Conservation (phyloP, 2,113 vertebrate species). For the Okapia johnstoni region DNA sequence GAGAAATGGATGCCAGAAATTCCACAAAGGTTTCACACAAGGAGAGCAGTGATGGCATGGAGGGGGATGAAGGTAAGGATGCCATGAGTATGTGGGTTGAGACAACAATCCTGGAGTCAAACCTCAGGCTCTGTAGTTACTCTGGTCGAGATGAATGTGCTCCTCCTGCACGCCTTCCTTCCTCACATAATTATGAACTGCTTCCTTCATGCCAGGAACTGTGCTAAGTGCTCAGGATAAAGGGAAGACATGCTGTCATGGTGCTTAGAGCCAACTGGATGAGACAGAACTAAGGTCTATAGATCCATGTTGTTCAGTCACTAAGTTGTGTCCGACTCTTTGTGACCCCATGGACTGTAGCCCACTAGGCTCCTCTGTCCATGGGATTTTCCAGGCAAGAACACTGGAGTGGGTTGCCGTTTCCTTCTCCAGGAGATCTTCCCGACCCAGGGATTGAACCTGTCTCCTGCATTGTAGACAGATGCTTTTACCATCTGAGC, state of each 20-base stretch:
- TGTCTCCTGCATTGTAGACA: not conserved
- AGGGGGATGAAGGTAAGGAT: not conserved
- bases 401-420: not conserved
- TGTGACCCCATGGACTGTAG: not conserved
- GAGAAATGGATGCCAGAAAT: not conserved
- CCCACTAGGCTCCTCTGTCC: not conserved
- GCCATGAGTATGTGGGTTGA: not conserved
- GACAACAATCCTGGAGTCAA: not conserved
- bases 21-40: not conserved
- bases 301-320: not conserved
- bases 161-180: not conserved
- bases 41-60: not conserved
- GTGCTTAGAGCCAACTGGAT: not conserved
- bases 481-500: not conserved
- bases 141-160: not conserved
- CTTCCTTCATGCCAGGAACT: not conserved
- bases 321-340: not conserved
- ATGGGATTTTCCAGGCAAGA: not conserved
- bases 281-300: not conserved
- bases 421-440: not conserved
- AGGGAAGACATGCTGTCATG: not conserved
- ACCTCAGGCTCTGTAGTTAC: not conserved
- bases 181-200: not conserved
- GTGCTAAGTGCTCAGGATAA: not conserved
- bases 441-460: not conserved